Conservation (phyloP, 2,888 invertebrate genomes). For the Andricus curvator region DNA sequence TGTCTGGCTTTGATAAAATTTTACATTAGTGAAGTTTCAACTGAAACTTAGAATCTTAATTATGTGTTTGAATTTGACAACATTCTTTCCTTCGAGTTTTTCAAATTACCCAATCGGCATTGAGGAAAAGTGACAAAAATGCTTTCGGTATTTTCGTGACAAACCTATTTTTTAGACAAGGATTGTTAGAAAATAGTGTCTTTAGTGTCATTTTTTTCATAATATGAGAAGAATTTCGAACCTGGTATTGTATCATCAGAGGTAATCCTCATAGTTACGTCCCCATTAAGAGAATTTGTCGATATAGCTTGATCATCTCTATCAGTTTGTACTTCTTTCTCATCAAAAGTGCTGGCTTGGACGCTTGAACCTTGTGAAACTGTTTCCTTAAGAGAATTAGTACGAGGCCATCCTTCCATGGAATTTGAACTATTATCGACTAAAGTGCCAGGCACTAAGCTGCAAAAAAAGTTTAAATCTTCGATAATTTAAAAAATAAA, state of each 20-base stretch:
- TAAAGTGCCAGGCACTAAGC: conserved; percentile 6
- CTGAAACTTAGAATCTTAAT: no score
- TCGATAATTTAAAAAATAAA: no score
- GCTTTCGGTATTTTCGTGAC: no score
- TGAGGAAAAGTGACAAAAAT: no score
- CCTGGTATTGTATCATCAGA: conserved; percentile 3
- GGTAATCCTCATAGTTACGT: neutral
- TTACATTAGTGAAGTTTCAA: no score
- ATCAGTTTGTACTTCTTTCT: conserved; percentile 28
- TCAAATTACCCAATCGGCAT: no score
- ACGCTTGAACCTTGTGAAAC: conserved; percentile 4
- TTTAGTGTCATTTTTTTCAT: no score
- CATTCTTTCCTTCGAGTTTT: no score
- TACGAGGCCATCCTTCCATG: neutral
- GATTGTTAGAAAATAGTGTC: no score
- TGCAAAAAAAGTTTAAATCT: neutral
- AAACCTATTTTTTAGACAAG: no score
- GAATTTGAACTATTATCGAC: neutral
- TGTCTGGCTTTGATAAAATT: no score
- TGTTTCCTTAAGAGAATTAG: neutral
- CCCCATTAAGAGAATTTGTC: neutral
- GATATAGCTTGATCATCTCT: neutral
- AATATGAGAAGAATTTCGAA: neutral
- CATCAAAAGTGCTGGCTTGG: conserved; percentile 27
- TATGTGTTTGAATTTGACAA: no score